A percentile compares a stretch with the other conserved stretches of the same genome.
phyloP scores from a whole-genome alignment of 2,888 invertebrate genomes.

The Junonia oenone region DNA sequence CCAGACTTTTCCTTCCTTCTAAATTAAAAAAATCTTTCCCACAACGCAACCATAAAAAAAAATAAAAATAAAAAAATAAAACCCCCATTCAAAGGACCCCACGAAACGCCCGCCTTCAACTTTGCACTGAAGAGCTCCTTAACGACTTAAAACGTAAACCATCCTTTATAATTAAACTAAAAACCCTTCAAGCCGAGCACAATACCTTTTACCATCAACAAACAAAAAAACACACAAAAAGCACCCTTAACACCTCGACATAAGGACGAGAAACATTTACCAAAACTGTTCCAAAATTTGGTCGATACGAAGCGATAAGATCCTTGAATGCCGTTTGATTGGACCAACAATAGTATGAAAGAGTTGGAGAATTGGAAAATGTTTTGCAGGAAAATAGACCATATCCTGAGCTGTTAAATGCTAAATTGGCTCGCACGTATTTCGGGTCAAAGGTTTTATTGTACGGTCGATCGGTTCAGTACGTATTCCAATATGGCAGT shows the following conservation, averaged over 20 bases:
- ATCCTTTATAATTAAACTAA: slow-evolving; percentile 30
- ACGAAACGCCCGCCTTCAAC: slow-evolving; percentile 2
- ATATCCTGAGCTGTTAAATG: neutral
- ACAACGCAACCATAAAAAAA: neutral
- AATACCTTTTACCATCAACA: neutral
- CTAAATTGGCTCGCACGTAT: neutral
- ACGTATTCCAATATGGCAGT: slow-evolving; percentile 17
- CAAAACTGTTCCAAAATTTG: slow-evolving; percentile 7
- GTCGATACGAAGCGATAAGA: slow-evolving; percentile 22
- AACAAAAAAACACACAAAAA: slow-evolving; percentile 1
- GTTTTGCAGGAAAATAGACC: neutral
- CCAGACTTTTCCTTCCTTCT: neutral
- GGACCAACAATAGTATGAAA: slow-evolving; percentile 22
- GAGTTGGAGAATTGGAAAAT: slow-evolving; percentile 5
- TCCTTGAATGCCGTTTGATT: slow-evolving; percentile 27
- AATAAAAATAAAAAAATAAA: slow-evolving; percentile 12
- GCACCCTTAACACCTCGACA: neutral
- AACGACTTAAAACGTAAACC: slow-evolving; percentile 22
- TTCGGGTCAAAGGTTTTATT: slow-evolving; percentile 13
- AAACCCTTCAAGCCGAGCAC: slow-evolving; percentile 13
- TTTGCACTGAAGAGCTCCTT: slow-evolving; percentile 10
- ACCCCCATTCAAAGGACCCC: slow-evolving; percentile 12
- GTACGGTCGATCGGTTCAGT: slow-evolving; percentile 20
- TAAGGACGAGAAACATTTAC: neutral
- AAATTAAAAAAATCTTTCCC: slow-evolving; percentile 3